Base-by-base conservation (phyloP, 2,888 invertebrate species). In the Orchestes rusci region DNA sequence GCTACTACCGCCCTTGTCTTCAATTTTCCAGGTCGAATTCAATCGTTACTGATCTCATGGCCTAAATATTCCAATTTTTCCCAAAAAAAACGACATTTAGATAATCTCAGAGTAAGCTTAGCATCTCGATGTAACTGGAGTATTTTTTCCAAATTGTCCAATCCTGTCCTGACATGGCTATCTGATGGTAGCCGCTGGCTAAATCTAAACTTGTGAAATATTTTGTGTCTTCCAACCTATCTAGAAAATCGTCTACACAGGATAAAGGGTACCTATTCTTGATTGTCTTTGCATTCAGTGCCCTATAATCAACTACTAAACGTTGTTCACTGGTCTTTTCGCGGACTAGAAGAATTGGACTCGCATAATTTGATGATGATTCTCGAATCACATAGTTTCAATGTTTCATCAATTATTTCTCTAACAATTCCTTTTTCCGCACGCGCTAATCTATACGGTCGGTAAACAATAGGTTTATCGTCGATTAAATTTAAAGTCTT, bases 151-250 rank as follows among this genome's bases (percentile, higher is more conserved):
- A 8, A 45, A 36, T 43, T 61, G 59, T 32, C 53, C 31, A n/a
- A n/a, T n/a, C n/a, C n/a, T n/a, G n/a, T 4, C 43, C 32, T 18
- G 55, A 17, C 43, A 63, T 50, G 23, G 36, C 17, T 15, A 65
- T 59, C 52, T 66, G 64, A 42, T 66, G 63, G 49, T 58, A 67
- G 1, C 64, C 65, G 4, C 54, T 54, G 4, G 62, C 58, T 8
- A 67, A 34, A 49, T 43, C 37, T 17, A 39, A 48, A 44, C 17
- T 53, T 23, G 4, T 35, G 46, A 27, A 55, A 54, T 18, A 59
- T 63, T 17, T 39, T 13, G 27, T 29, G n/a, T 30, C 18, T 16
- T 39, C 36, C 23, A 43, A 32, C 30, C 30, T 38, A 18, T 43
- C 43, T 10, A 43, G 23, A 17, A 37, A 30, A 12, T 43, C 39